Conservation (phyloP, 2,113 vertebrate species). For the Ptilorrhoa leucosticta region DNA sequence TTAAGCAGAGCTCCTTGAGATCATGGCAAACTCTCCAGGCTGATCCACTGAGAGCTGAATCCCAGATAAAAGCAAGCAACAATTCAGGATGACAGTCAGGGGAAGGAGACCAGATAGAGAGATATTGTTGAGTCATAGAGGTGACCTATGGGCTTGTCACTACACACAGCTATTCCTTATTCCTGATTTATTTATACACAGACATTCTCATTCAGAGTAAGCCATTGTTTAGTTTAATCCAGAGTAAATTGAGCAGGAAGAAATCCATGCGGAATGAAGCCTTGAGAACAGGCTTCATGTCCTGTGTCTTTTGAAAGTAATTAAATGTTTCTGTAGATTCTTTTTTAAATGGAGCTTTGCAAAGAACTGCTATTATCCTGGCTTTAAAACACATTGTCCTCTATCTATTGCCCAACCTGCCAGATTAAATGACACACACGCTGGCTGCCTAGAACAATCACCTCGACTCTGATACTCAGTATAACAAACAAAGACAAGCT, state of each 20-base stretch:
- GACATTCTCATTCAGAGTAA: background rate
- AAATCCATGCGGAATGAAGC: background rate
- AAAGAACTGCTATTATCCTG: background rate
- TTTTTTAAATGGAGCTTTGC: background rate
- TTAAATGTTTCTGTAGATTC: background rate
- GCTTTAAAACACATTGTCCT: constrained; percentile 20
- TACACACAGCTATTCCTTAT: background rate
- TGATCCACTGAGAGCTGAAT: background rate
- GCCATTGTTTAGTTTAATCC: background rate
- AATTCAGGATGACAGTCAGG: background rate
- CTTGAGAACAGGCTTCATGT: background rate
- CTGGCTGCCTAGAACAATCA: background rate
- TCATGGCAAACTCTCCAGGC: background rate
- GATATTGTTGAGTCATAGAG: background rate
- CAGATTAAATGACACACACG: background rate
- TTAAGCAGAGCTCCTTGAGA: background rate
- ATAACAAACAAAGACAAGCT: background rate
- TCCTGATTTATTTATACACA: background rate
- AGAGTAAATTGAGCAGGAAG: background rate
- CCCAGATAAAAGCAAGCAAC: background rate
- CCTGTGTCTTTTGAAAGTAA: background rate
- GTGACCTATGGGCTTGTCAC: background rate
- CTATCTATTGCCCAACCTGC: background rate
- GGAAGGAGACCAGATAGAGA: background rate
- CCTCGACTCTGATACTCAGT: background rate